Evolutionary conservation across 2,888 invertebrate species (phyloP).

Genomic region (Amiota communis): DNA sequence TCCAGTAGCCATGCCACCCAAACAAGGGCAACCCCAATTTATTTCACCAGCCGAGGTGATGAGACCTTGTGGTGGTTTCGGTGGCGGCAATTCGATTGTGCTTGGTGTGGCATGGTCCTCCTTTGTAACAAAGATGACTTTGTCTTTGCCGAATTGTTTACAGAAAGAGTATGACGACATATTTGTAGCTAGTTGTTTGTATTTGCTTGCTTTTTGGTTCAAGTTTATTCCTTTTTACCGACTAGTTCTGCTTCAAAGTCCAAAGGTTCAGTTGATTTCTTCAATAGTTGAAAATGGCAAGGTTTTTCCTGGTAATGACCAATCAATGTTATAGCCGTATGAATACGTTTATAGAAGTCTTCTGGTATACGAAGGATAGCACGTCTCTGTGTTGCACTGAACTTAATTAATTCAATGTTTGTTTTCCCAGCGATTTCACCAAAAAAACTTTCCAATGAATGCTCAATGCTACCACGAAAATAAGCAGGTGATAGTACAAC

Average conservation of each 20-base stretch:
- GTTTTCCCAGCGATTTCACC: slow-evolving; percentile 76
- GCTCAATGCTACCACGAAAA: slow-evolving; percentile 77
- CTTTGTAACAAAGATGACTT: slow-evolving; percentile 86
- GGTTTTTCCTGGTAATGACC: slow-evolving; percentile 72
- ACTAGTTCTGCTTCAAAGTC: slow-evolving; percentile 43
- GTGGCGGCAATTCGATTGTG: slow-evolving; percentile 80
- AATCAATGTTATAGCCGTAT: slow-evolving; percentile 77
- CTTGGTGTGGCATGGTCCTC: slow-evolving; percentile 86
- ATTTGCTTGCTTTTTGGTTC: slow-evolving; percentile 6
- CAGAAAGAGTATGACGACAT: slow-evolving; percentile 67
- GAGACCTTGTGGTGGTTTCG: slow-evolving; percentile 85
- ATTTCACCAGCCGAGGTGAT: slow-evolving; percentile 90
- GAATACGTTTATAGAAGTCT: slow-evolving; percentile 75
- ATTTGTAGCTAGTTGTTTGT: slow-evolving; percentile 20
- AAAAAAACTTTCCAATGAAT: slow-evolving; percentile 75
- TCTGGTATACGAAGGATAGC: slow-evolving; percentile 76
- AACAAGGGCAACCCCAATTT: slow-evolving; percentile 97
- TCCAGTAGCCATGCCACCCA: slow-evolving; percentile 98
- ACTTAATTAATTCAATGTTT: slow-evolving; percentile 77
- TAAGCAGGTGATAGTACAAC: slow-evolving; percentile 74
- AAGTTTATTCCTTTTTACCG: background rate
- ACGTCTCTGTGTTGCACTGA: slow-evolving; percentile 72
- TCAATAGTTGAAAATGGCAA: slow-evolving; percentile 76
- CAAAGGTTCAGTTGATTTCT: slow-evolving; percentile 70
- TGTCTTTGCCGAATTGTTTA: slow-evolving; percentile 81